Evolutionary conservation across 30 jellyfish, hydroid and myxozoan species (phyloP).

Genomic region (Phacellophora camtschatica): DNA sequence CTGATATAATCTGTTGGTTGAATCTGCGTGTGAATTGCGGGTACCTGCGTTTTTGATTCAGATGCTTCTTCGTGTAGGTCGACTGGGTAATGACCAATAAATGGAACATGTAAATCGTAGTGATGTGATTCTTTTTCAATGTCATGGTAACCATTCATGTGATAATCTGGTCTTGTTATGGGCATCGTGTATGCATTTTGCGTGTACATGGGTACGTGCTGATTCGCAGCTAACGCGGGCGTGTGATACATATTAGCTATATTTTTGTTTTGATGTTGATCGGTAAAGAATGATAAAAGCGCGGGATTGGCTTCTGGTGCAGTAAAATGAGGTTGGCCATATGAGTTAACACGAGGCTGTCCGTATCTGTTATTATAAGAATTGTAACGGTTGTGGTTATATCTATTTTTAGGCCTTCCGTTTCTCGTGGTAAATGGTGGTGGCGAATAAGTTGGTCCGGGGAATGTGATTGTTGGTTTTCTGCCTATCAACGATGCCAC

Average conservation of each 20-base stretch:
- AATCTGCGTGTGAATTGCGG: slow-evolving; percentile 11
- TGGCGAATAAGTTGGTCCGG: slow-evolving; percentile 97
- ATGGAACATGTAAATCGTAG: slow-evolving; percentile 37
- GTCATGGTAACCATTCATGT: slow-evolving; percentile 8
- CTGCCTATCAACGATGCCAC: slow-evolving; percentile 16
- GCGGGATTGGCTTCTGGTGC: slow-evolving; percentile 22
- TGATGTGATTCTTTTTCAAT: slow-evolving; percentile 38
- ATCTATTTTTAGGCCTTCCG: slow-evolving; percentile 15
- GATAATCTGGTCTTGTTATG: background rate
- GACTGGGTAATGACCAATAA: background rate
- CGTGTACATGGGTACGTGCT: slow-evolving; percentile 28
- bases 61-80: background rate
- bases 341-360: background rate
- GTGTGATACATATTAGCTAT: slow-evolving; percentile 33
- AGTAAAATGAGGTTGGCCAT: background rate
- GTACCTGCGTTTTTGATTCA: slow-evolving; percentile 33
- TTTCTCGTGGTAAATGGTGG: slow-evolving; percentile 79
- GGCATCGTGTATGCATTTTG: slow-evolving; percentile 47
- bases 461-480: slow-evolving; percentile 71
- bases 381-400: background rate
- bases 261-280: slow-evolving; percentile 22
- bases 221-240: slow-evolving; percentile 40
- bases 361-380: slow-evolving; percentile 1
- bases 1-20: slow-evolving; percentile 14
- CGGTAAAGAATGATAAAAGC: slow-evolving; percentile 21